Conservation (phyloP, 1,140 invertebrate genomes). For the Sarcophaga peregrina region DNA sequence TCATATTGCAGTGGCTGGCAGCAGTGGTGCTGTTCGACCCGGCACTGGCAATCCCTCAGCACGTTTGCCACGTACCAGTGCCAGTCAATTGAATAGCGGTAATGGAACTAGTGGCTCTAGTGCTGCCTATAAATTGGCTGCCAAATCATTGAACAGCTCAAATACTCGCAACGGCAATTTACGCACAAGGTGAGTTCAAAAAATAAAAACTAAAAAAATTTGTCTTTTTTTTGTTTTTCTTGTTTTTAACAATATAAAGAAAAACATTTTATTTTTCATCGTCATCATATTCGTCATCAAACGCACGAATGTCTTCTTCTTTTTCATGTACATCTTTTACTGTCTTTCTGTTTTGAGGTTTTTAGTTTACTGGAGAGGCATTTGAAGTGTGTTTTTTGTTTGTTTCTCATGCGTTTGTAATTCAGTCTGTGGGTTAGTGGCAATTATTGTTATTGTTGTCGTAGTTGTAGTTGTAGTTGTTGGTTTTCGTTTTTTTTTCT, state of each 20-base stretch:
- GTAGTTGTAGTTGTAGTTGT: neutral
- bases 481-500: too few species aligned
- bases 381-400: too few species aligned
- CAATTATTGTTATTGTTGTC: too few species aligned
- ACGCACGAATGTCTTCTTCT: too few species aligned
- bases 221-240: conserved; percentile 1
- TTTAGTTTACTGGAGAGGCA: too few species aligned
- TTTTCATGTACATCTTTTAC: too few species aligned
- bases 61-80: conserved; percentile 52
- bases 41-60: conserved; percentile 49
- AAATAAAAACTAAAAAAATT: neutral
- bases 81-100: conserved; percentile 51
- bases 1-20: conserved; percentile 28
- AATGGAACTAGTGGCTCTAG: conserved; percentile 43
- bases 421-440: too few species aligned
- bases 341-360: too few species aligned
- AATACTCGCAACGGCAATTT: conserved; percentile 50
- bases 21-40: conserved; percentile 45
- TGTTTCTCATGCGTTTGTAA: too few species aligned
- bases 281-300: neutral
- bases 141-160: conserved; percentile 45
- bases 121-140: conserved; percentile 44
- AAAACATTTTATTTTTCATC: neutral
- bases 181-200: conserved; percentile 50
- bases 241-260: neutral